A percentile compares a stretch with the other conserved stretches of the same genome.
Evolutionary conservation across 2,888 invertebrate species (phyloP).

Genomic region (Teinopalpus imperialis): DNA sequence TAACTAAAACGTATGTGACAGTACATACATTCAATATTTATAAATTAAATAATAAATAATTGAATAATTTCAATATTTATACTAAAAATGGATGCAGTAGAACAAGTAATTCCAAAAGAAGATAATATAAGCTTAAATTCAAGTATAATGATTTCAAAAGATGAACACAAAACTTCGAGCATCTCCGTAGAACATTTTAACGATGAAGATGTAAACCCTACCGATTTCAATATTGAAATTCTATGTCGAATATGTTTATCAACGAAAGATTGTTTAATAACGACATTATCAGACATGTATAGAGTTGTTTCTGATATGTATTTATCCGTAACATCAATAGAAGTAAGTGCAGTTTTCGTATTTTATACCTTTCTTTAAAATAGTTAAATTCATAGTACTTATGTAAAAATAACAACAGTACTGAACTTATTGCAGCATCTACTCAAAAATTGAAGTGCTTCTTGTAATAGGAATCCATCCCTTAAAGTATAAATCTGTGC

Average conservation of each 20-base stretch:
- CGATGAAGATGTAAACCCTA: constrained; percentile 28
- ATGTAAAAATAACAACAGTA: too few species aligned
- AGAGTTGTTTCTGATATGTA: constrained; percentile 54
- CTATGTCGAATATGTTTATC: constrained; percentile 74
- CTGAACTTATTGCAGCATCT: too few species aligned
- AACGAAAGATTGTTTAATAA: constrained; percentile 50
- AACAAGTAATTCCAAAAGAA: background rate
- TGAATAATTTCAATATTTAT: background rate
- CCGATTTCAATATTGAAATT: constrained; percentile 41
- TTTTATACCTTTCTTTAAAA: too few species aligned
- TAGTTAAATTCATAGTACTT: too few species aligned
- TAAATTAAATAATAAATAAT: too few species aligned
- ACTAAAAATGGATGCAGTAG: background rate
- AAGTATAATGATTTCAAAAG: background rate
- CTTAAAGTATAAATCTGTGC: too few species aligned
- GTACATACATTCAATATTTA: too few species aligned
- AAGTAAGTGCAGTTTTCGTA: constrained; percentile 60
- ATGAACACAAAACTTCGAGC: background rate
- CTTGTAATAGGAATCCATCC: too few species aligned
- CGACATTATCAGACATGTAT: constrained; percentile 50
- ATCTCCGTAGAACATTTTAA: background rate
- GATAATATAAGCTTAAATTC: background rate
- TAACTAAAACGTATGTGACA: too few species aligned
- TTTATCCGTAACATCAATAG: constrained; percentile 51
- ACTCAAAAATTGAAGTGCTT: too few species aligned